Base-by-base conservation (phyloP, 1,140 invertebrate genomes). In the Halesus radiatus region DNA sequence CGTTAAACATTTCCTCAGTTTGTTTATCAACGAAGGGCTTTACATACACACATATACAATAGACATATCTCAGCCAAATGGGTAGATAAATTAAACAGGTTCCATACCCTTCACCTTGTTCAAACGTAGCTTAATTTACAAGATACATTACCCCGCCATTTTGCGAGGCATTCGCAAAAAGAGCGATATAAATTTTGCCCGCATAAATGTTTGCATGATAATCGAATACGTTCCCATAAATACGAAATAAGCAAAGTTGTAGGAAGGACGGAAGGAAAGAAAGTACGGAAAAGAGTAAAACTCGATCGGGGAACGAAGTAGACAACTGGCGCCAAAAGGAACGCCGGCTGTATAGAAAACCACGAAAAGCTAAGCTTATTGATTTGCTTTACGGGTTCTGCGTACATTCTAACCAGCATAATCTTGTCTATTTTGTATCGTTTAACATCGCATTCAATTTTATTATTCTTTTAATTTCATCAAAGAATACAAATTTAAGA, bases 201-300 rank as follows among this genome's bases (percentile, higher is more conserved):
- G 53, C 52, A 74, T 54, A 74, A 54, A 74, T 74, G 70, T 74
- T 74, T 74, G 50, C 70, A 74, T 74, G 53, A 74, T 74, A 74
- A 74, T 74, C 70, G 52, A 74, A 74, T 74, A 56, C 70, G 50
- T 74, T 74, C 53, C 70, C 52, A 74, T 74, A 74, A 53, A 74
- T 74, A 74, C 22, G 70, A 74, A 74, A 74, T 74, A 74, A 74
- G 50, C 70, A 54, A 74, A 56, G 29, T 54, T 29, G 50, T 50
- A 32, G 8, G 66, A 45, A 18, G 18, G 37, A 18, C n/a, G 66
- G 15, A 8, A 70, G 18, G 66, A 23, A 18, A 29, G 22, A 13
- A 16, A 15, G 62, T 52, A 29, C 6, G 26, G 16, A 32, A 64
- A 26, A 29, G 37, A 70, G 22, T 70, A 16, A 70, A 70, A 45